Evolutionary conservation across 2,113 vertebrate genomes (phyloP), one percentile per base, ranked within the genome.

Genomic region (Paedocypris sp.): DNA sequence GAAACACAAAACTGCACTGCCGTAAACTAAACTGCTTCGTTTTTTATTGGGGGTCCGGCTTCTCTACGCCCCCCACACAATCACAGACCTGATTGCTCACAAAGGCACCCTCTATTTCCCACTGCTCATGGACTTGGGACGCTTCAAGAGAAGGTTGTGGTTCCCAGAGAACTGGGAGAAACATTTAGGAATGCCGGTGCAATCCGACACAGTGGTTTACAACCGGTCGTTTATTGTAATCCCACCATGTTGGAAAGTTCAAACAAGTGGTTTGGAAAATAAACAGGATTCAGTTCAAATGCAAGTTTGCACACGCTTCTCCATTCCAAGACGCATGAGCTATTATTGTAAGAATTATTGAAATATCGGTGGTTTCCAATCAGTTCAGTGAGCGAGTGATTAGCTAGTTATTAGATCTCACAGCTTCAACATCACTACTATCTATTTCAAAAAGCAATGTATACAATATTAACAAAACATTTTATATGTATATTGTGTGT

Each of bases 1-100:
- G 77, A 79, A 83, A 80, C 81, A 80, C 82, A 85, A 81, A 81
- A 85, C 76, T 80, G 78, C 74, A 76, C 60, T 64, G 78, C 79
- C 43, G 61, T 86, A 85, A 87, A 87, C 66, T 57, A 67, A 64
- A 61, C 70, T 61, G 61, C 36, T 68, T 62, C 45, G 51, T 18
- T 31, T 72, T 72, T 72, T 72, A 72, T 72, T 68, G 51, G 66
- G 61, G 61, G 66, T 61, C 65, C 69, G 63, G 70, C 59, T 64
- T 58, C 62, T 47, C 50, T 45, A 46, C 31, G 39, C 58, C 66
- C 49, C 70, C 41, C 20, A 51, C 32, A 50, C 61, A 35, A 39
- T 36, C 61, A 19, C 60, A 58, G 65, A 61, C 57, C 38, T 36
- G 28, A 6, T 26, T 3, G 42, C 16, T 43, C 32, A 58, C 54